A percentile compares a stretch with the other conserved stretches of the same genome.
These are phyloP conservation scores for Callithrix jacchus DNA, from an alignment of 2,113 vertebrate genomes.

Conservation along the genomic window DNA sequence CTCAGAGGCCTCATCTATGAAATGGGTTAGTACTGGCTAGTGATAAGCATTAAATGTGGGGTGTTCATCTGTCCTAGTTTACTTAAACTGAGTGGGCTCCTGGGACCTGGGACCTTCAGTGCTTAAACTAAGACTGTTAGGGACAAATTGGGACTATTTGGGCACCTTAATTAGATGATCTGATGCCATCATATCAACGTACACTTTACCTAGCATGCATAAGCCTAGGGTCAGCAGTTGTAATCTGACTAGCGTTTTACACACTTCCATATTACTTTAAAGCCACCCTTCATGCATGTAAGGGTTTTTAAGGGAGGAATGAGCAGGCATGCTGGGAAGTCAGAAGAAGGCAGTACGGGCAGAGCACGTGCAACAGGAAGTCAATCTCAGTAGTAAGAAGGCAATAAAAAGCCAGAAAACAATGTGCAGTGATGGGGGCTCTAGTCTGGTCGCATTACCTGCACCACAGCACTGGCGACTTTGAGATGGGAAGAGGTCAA, in stretches of 20 bases:
- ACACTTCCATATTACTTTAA: neutral
- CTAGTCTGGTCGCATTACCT: too few relatives aligned
- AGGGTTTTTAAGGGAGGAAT: neutral
- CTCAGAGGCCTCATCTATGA: neutral
- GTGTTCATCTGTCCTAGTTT: neutral
- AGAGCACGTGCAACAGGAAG: neutral
- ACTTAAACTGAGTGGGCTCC: neutral
- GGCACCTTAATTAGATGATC: neutral
- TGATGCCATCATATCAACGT: accelerated
- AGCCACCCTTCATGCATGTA: neutral
- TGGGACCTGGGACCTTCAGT: accelerated
- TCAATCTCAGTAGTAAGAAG: neutral
- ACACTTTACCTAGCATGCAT: accelerated
- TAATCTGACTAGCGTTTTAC: neutral
- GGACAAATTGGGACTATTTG: accelerated
- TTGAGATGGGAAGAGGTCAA: neutral
- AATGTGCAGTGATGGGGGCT: too few relatives aligned
- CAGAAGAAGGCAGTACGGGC: neutral
- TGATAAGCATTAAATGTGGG: too few relatives aligned
- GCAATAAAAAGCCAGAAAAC: neutral
- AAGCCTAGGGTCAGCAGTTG: too few relatives aligned
- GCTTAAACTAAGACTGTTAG: accelerated
- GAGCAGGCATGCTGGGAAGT: neutral
- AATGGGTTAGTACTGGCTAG: neutral
- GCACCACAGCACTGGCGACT: too few relatives aligned